Evolutionary conservation across 2,888 invertebrate species (phyloP).

Genomic region (Aspidiotus rigidus): DNA sequence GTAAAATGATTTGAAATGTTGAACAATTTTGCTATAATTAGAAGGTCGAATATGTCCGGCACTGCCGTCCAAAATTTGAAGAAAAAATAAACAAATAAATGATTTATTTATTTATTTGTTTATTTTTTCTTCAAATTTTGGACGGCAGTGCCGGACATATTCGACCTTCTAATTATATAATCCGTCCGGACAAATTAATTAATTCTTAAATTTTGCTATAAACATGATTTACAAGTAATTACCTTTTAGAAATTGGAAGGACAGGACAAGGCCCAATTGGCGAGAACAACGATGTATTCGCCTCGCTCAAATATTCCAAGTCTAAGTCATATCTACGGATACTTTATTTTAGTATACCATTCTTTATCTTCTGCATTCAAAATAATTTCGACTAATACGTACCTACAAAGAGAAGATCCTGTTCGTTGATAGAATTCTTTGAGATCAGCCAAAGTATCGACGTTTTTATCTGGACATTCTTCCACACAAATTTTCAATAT

Average conservation of each 20-base stretch:
- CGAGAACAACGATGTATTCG: conserved; percentile 38
- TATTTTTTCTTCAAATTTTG: too few relatives aligned
- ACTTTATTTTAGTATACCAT: too few relatives aligned
- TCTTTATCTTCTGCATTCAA: background rate
- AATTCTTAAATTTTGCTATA: too few relatives aligned
- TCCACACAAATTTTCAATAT: conserved; percentile 84
- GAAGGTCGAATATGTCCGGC: too few relatives aligned
- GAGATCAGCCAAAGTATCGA: conserved; percentile 58
- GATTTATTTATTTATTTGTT: too few relatives aligned
- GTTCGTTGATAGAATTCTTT: conserved; percentile 62
- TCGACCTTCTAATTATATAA: too few relatives aligned
- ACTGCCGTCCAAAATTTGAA: too few relatives aligned
- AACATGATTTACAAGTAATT: conserved; percentile 30
- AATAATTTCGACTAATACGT: conserved; percentile 36
- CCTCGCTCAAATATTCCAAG: conserved; percentile 18
- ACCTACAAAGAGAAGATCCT: conserved; percentile 66
- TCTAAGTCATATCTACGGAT: conserved; percentile 32
- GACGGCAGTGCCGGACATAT: too few relatives aligned
- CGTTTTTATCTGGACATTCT: conserved; percentile 63
- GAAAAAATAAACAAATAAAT: too few relatives aligned
- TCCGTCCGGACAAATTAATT: too few relatives aligned
- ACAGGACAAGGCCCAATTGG: conserved; percentile 67
- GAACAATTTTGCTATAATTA: too few relatives aligned
- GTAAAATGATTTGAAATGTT: background rate
- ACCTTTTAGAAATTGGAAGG: conserved; percentile 68